Evolutionary conservation across 2,797 vertebrate species (phyloP).

Genomic region (Malurus splendens): DNA sequence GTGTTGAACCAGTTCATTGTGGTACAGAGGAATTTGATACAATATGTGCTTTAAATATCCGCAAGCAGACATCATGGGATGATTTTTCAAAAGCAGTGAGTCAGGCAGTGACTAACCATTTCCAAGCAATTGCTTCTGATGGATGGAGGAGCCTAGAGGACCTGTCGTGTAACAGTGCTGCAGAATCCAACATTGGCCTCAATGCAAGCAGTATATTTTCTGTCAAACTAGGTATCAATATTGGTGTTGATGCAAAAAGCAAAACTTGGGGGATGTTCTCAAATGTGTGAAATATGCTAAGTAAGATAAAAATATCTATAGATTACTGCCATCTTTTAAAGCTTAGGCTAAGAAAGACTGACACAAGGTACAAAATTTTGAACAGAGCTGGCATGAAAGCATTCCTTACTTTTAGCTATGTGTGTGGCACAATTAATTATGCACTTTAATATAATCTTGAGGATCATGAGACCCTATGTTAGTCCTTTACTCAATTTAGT

Average conservation of each 20-base stretch:
- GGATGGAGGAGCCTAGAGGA: constrained; percentile 74
- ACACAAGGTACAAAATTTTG: not conserved
- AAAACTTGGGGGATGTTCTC: not conserved
- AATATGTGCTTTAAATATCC: constrained; percentile 80
- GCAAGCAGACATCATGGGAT: constrained; percentile 81
- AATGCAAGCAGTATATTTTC: constrained; percentile 76
- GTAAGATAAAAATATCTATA: constrained; percentile 1
- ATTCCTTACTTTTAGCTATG: not conserved
- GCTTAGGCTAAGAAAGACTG: not conserved
- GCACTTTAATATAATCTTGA: not conserved
- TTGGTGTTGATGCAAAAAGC: not conserved
- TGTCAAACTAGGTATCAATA: constrained; percentile 80
- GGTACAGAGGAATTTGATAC: constrained; percentile 74
- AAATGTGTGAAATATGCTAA: not conserved
- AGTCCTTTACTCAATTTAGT: not conserved
- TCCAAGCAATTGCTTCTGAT: constrained; percentile 79
- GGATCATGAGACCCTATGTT: not conserved
- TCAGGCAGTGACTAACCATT: constrained; percentile 80
- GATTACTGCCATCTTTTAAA: constrained; percentile 2
- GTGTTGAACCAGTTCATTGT: constrained; percentile 66
- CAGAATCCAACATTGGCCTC: constrained; percentile 78
- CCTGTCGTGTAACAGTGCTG: constrained; percentile 60
- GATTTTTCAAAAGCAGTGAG: constrained; percentile 80
- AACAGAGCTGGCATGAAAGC: not conserved
- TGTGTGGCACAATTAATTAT: not conserved